Evolutionary conservation across 2,797 vertebrate species (phyloP), one percentile per base, ranked within the genome.

Genomic region (Spinus pinus): DNA sequence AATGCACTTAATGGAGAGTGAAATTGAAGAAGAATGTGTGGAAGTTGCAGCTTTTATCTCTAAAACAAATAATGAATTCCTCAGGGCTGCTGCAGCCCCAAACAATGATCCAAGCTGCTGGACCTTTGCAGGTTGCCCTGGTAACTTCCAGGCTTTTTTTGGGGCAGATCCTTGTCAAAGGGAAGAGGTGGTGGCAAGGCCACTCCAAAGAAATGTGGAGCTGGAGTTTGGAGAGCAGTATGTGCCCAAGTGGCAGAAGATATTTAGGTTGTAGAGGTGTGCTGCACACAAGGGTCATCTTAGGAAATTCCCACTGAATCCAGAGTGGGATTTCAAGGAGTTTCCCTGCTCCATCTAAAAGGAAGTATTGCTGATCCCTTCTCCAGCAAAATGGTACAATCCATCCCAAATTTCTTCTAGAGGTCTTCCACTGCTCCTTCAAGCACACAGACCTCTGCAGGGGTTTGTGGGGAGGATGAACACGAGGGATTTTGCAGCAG

Each of bases 1-100:
- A 93, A 57, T 71, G 56, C 93, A 81, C 81, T 83, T 95, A 95
- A 97, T 97, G 95, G 96, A 97, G 97, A 97, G 95, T 96, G 74
- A 98, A 97, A 98, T 88, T 79, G 93, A 87, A 91, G 97, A 98
- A 98, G 98, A 98, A 97, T 98, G 96, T 94, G 92, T 96, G 97
- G 96, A 97, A 95, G 97, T 94, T 96, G 91, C 72, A 94, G 97
- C 97, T 98, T 98, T 98, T 97, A 94, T 98, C 95, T 96, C 86
- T 96, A 97, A 98, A 98, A 98, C 97, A 98, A 98, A 98, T 97
- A 98, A 71, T 56, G 41, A 97, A 98, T 98, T 98, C 98, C 98
- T 98, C 66, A 4, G 90, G 96, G 91, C 47, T 66, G 94, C 97
- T 96, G 97, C 95, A 97, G 96, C 94, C 95, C 96, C 30, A 66